Conservation (phyloP, 2,888 invertebrate species). For the Copidosoma aretas region DNA sequence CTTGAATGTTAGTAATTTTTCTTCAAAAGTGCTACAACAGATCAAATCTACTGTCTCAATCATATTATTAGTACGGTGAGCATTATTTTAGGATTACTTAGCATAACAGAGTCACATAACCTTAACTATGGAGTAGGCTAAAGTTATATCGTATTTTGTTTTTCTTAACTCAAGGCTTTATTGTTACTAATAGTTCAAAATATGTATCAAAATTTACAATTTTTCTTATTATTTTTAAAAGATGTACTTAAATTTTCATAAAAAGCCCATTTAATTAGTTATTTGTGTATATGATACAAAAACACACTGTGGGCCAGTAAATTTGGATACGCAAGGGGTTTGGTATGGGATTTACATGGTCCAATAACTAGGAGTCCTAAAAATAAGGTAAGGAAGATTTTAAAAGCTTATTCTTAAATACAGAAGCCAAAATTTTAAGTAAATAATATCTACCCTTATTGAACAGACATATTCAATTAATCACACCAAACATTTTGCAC, state of each 20-base stretch:
- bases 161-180: not conserved
- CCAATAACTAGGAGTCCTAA: too few species aligned
- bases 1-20: not conserved
- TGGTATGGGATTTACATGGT: too few species aligned
- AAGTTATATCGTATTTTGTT: not conserved
- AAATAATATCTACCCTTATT: too few species aligned
- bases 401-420: too few species aligned
- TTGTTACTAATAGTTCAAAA: not conserved
- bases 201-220: not conserved
- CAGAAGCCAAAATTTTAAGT: too few species aligned
- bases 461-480: too few species aligned
- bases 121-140: not conserved
- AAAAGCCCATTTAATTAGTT: too few species aligned
- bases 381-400: too few species aligned
- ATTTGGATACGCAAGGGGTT: too few species aligned
- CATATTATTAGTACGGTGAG: not conserved
- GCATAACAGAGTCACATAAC: not conserved
- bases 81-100: not conserved
- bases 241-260: not conserved
- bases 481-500: too few species aligned
- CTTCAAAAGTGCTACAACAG: not conserved
- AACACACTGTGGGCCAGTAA: too few species aligned
- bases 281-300: too few species aligned
- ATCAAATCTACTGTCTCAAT: not conserved
- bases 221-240: not conserved